A percentile compares a stretch with the other conserved stretches of the same genome.
Conservation (phyloP, 2,797 vertebrate species). For the Graptemys geographica region DNA sequence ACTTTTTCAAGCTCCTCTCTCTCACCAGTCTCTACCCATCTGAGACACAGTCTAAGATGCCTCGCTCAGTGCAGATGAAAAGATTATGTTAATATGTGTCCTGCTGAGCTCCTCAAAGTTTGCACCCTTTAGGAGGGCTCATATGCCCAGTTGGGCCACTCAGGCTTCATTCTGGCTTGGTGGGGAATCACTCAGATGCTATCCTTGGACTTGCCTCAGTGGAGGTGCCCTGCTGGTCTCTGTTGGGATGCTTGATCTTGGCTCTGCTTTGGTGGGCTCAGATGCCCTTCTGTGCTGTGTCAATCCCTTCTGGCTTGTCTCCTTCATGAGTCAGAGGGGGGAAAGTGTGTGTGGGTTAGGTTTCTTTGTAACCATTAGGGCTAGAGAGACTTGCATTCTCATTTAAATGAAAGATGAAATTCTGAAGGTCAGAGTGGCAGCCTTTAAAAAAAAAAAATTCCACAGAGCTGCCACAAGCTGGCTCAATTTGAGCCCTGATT, state of each 20-base stretch:
- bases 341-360: not conserved
- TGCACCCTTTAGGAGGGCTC: not conserved
- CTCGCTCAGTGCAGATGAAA: not conserved
- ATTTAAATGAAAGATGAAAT: not conserved
- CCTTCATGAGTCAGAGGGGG: not conserved
- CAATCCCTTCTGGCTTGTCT: not conserved
- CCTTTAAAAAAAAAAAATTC: fast-evolving
- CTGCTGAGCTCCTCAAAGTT: not conserved
- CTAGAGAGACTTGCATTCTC: not conserved
- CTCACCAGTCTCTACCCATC: fast-evolving
- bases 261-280: not conserved
- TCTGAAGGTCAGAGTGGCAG: not conserved
- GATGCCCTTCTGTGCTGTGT: not conserved
- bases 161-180: not conserved
- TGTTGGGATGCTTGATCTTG: not conserved
- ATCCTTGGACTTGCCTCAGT: not conserved
- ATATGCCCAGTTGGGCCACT: not conserved
- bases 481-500: fast-evolving
- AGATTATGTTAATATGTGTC: not conserved
- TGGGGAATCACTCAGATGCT: not conserved
- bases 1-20: not conserved
- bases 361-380: not conserved
- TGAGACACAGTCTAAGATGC: fast-evolving
- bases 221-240: not conserved
- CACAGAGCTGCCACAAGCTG: fast-evolving